Evolutionary conservation across 2,888 invertebrate species (phyloP).

Genomic region (Deladenus siricidicola): DNA sequence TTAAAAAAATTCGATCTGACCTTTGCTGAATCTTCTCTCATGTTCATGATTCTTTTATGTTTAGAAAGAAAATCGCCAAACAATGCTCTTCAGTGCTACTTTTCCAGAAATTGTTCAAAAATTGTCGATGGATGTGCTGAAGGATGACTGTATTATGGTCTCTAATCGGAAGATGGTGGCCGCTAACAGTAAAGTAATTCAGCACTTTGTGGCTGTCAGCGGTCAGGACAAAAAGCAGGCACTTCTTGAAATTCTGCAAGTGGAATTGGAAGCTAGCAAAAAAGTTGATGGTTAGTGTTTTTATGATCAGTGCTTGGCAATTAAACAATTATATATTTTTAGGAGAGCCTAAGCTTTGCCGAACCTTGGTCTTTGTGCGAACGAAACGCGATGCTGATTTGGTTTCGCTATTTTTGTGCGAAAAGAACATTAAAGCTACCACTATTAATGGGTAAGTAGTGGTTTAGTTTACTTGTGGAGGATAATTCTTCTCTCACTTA

Average conservation of each 20-base stretch:
- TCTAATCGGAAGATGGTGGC: slow-evolving; percentile 19
- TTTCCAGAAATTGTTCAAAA: slow-evolving; percentile 22
- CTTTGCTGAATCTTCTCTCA: no score
- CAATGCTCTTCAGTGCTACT: slow-evolving; percentile 40
- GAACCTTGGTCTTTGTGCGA: slow-evolving; percentile 43
- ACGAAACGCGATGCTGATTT: slow-evolving; percentile 28
- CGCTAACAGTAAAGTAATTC: slow-evolving; percentile 20
- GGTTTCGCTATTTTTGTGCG: slow-evolving; percentile 22
- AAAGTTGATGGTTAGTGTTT: no score
- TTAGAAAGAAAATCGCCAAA: slow-evolving; percentile 33
- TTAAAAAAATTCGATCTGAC: background rate
- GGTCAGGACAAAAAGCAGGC: slow-evolving; percentile 15
- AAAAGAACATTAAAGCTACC: slow-evolving; percentile 16
- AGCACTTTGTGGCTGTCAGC: slow-evolving; percentile 19
- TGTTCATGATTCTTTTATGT: background rate
- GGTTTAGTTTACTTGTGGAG: background rate
- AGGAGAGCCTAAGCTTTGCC: slow-evolving; percentile 13
- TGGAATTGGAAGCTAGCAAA: slow-evolving; percentile 12
- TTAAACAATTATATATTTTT: background rate
- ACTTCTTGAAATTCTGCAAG: slow-evolving; percentile 14
- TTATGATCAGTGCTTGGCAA: no score
- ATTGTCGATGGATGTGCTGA: slow-evolving; percentile 20
- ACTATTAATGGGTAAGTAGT: slow-evolving; percentile 31
- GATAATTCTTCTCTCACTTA: background rate
- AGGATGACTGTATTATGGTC: slow-evolving; percentile 11